Evolutionary conservation across 2,888 invertebrate genomes (phyloP).

Genomic region (Polylopha cassiicola): DNA sequence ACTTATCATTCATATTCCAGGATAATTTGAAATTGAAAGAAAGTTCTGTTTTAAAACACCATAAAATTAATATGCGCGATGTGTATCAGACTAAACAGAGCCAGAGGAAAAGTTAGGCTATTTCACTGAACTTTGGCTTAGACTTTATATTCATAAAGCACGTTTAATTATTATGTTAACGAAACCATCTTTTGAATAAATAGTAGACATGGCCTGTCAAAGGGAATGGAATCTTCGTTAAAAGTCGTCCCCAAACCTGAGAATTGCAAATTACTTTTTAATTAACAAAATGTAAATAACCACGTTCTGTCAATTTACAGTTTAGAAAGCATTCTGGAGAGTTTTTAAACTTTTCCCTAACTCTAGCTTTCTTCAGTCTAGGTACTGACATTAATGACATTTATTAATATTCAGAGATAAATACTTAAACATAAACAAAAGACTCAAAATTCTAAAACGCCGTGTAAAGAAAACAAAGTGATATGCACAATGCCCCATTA

Average conservation of each 20-base stretch:
- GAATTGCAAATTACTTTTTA: conserved; percentile 18
- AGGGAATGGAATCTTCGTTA: conserved; percentile 62
- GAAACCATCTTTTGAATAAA: conserved; percentile 74
- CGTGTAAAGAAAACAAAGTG: too few relatives aligned
- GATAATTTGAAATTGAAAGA: too few relatives aligned
- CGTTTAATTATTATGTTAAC: conserved; percentile 76
- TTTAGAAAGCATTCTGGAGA: too few relatives aligned
- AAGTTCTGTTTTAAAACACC: conserved; percentile 31
- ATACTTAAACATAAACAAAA: too few relatives aligned
- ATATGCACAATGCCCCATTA: too few relatives aligned
- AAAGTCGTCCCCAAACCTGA: conserved; percentile 27
- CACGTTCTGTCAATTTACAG: conserved; percentile 1
- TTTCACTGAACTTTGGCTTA: conserved; percentile 65
- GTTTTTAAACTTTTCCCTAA: too few relatives aligned
- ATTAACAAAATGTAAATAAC: conserved; percentile 16
- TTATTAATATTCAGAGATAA: too few relatives aligned
- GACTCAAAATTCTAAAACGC: too few relatives aligned
- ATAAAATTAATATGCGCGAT: conserved; percentile 64
- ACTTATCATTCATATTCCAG: conserved; percentile 1
- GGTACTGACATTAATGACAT: too few relatives aligned
- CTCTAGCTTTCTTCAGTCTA: too few relatives aligned
- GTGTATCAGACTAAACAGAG: conserved; percentile 64
- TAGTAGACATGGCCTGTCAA: conserved; percentile 67
- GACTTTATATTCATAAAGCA: conserved; percentile 74
- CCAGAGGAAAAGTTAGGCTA: conserved; percentile 60